phyloP scores from a whole-genome alignment of 2,113 vertebrate species.

The Mustela lutreola region DNA sequence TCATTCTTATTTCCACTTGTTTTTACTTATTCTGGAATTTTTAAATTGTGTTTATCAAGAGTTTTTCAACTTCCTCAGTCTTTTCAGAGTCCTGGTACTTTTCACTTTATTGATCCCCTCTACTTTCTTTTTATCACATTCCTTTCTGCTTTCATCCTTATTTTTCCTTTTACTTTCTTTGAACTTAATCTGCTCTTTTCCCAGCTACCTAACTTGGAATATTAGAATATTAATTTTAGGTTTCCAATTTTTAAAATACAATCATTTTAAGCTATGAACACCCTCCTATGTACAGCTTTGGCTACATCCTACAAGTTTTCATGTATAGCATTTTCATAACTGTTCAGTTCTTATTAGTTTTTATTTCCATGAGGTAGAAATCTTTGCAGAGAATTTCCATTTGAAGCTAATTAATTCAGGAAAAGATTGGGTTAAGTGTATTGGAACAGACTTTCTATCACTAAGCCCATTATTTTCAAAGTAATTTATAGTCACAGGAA shows the following conservation, averaged over 20 bases:
- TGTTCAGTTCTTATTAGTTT: not conserved
- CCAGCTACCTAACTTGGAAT: not conserved
- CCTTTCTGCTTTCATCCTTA: not conserved
- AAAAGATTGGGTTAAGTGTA: not conserved
- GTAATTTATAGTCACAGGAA: not conserved
- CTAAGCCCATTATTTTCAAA: slow-evolving; percentile 27
- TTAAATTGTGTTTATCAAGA: not conserved
- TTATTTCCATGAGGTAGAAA: not conserved
- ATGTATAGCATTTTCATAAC: not conserved
- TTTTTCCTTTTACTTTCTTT: not conserved
- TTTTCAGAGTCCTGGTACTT: not conserved
- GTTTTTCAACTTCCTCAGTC: not conserved
- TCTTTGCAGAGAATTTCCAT: not conserved
- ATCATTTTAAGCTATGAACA: not conserved
- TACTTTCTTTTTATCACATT: not conserved
- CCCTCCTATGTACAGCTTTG: not conserved
- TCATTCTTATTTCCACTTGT: not conserved
- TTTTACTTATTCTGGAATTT: not conserved
- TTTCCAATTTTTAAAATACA: slow-evolving; percentile 34
- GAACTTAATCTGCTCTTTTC: not conserved
- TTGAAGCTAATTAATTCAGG: not conserved
- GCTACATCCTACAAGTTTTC: not conserved
- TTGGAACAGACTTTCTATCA: not conserved
- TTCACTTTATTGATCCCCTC: not conserved
- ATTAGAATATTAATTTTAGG: not conserved